Conservation (phyloP, 2,113 vertebrate species). For the Irena cyanogastra region DNA sequence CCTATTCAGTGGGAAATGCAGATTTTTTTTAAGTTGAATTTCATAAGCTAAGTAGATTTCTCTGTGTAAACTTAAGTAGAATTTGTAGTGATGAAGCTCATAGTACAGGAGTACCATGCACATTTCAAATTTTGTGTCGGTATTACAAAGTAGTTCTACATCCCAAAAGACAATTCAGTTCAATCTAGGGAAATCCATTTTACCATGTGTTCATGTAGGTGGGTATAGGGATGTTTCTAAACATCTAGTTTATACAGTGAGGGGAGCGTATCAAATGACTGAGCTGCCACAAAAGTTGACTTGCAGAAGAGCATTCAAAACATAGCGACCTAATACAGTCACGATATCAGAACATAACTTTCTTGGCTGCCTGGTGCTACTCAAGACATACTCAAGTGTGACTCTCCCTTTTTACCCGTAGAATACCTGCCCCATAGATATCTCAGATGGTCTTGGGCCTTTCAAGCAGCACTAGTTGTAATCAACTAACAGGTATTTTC, state of each 20-base stretch:
- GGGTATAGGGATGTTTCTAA: background rate
- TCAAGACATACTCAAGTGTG: background rate
- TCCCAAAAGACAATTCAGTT: background rate
- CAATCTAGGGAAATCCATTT: background rate
- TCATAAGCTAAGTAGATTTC: background rate
- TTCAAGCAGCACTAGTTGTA: background rate
- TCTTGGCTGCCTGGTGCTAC: background rate
- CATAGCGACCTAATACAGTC: background rate
- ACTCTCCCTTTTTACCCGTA: background rate
- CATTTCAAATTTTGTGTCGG: background rate
- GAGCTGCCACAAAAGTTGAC: background rate
- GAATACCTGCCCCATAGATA: background rate
- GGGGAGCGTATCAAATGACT: background rate
- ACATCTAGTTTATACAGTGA: background rate
- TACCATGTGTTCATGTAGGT: background rate
- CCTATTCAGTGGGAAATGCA: background rate
- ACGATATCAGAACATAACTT: background rate
- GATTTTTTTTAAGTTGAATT: background rate
- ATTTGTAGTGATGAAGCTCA: background rate
- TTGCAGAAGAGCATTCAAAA: background rate
- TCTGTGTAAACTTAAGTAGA: background rate
- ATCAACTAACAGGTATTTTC: background rate
- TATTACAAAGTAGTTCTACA: background rate
- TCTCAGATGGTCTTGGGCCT: background rate
- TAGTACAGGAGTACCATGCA: background rate